Base-by-base conservation (phyloP, 2,797 vertebrate species). In the Geotria australis region DNA sequence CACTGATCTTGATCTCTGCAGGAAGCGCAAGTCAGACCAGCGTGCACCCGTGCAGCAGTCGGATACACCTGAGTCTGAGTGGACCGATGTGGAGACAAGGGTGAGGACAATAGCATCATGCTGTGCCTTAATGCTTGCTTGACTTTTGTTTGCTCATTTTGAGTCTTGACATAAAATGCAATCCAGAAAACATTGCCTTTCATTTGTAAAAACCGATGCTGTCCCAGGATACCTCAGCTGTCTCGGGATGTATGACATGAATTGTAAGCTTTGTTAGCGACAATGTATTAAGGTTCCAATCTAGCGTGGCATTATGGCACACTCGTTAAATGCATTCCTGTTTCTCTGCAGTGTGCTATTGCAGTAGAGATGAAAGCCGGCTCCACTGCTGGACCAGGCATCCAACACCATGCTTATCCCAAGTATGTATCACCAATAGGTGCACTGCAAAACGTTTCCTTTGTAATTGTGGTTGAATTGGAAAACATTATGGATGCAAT, bases 321-420 rank as follows among this genome's bases (percentile, higher is more conserved):
- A 38, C 24, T 38, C 24, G 24, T 38, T 38, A 38, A 38, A 38
- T 38, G 4, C 24, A 38, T 38, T 38, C 38, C 24, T 38, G 24
- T 38, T 38, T 38, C 24, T 38, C 24, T 15, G 0, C 69, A 96
- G 89, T 96, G 89, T 51, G 79, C 86, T 1, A 70, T 85, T 62
- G 84, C 81, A 6, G 24, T 94, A 66, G 85, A 82, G 70, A 94
- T 91, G 85, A 82, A 68, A 64, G 79, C 83, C 2, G 85, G 91
- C n/a, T 85, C 85, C 11, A 76, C 75, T 10, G 67, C 88, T 61
- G 85, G 80, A 46, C 79, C 85, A 8, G 78, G 79, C 5, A 78
- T 73, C 46, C 73, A 85, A 66, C 85, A 93, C 66, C 79, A 85
- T 1, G 82, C 72, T 57, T 73, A 78, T 62, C 74, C 75, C 46